phyloP scores from a whole-genome alignment of 2,113 vertebrate species.

The Poeciliopsis turrubarensis region DNA sequence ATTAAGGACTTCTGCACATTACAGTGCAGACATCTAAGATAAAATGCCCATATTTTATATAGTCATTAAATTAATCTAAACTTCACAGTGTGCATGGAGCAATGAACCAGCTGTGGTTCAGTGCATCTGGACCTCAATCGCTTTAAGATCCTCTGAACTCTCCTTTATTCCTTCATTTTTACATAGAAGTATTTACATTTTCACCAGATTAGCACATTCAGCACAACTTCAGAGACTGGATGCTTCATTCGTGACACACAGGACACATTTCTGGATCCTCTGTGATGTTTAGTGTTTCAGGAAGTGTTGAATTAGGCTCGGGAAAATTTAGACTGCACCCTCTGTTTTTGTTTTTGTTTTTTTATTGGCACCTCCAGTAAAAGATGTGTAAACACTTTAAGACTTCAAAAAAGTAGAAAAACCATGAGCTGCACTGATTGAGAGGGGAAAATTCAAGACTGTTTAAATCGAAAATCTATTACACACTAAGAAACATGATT shows the following conservation, averaged over 20 bases:
- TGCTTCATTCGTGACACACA: background rate
- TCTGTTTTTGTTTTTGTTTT: background rate
- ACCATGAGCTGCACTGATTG: background rate
- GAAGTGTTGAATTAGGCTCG: conserved; percentile 24
- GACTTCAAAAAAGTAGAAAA: background rate
- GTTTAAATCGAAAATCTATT: no score
- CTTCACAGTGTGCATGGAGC: conserved; percentile 69
- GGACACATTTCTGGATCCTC: background rate
- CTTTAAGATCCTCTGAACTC: background rate
- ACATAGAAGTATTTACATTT: conserved; percentile 47
- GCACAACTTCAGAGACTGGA: background rate
- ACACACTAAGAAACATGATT: background rate
- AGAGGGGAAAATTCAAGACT: background rate
- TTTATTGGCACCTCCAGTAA: background rate
- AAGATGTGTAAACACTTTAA: background rate
- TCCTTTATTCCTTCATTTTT: background rate
- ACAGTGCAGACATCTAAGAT: conserved; percentile 29
- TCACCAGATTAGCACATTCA: conserved; percentile 15
- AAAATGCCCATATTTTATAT: conserved; percentile 13
- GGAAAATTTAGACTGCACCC: background rate
- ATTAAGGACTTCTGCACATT: conserved; percentile 21
- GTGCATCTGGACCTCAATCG: background rate
- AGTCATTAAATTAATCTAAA: conserved; percentile 32
- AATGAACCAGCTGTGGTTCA: conserved; percentile 38
- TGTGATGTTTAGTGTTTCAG: conserved; percentile 16